phyloP scores from a whole-genome alignment of 2,797 vertebrate species.

The Amniataba percoides region DNA sequence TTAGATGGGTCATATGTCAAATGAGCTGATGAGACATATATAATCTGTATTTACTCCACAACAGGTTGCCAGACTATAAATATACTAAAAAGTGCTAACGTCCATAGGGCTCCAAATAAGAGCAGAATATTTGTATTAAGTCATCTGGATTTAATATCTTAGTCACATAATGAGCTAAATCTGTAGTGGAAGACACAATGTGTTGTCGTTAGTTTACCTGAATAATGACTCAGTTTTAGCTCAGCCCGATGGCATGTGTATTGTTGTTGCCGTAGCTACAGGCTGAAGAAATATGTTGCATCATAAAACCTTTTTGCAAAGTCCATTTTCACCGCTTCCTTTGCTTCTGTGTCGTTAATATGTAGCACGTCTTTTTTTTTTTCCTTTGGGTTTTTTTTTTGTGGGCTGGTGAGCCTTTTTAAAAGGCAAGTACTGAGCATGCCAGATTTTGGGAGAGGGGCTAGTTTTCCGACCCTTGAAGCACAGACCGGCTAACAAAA shows the following conservation, averaged over 20 bases:
- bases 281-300: conserved; percentile 40
- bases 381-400: conserved; percentile 21
- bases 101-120: conserved; percentile 57
- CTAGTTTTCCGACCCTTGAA: conserved; percentile 46
- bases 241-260: conserved; percentile 38
- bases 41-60: conserved; percentile 74
- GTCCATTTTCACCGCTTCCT: conserved; percentile 33
- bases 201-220: conserved; percentile 51
- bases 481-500: conserved; percentile 48
- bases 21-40: conserved; percentile 73
- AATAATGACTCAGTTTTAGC: conserved; percentile 46
- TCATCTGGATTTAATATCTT: conserved; percentile 52
- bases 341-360: conserved; percentile 17
- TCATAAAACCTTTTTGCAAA: conserved; percentile 47
- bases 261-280: conserved; percentile 55
- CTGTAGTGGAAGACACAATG: conserved; percentile 18
- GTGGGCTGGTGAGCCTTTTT: conserved; percentile 28
- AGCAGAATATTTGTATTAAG: conserved; percentile 40
- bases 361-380: not conserved
- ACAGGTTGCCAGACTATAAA: conserved; percentile 74
- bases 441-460: conserved; percentile 34
- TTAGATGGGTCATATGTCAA: conserved; percentile 79
- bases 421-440: conserved; percentile 36
- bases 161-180: conserved; percentile 36
- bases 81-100: conserved; percentile 57